These are phyloP conservation scores for Eupithecia pulchellata DNA, from an alignment of 2,888 invertebrate genomes.

Conservation along the genomic window DNA sequence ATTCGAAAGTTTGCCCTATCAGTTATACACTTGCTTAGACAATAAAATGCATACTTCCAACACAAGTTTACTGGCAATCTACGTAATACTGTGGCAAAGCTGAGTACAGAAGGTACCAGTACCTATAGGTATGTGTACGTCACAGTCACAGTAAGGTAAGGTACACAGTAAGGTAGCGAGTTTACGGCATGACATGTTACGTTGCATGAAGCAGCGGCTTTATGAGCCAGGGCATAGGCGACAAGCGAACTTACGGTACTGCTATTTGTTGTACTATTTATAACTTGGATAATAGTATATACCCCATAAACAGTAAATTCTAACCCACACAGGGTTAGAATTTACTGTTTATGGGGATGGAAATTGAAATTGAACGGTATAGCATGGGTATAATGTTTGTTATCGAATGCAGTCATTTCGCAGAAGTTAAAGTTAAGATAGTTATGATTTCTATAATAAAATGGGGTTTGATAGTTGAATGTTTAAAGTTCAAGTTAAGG, in stretches of 20 bases:
- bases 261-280: neutral
- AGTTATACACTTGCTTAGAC: neutral
- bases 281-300: neutral
- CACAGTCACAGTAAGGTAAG: no score
- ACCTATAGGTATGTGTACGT: constrained; percentile 37
- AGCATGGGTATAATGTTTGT: neutral
- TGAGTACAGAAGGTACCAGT: constrained; percentile 12
- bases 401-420: no score
- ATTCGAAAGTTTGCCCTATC: no score
- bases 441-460: neutral
- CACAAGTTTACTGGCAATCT: constrained; percentile 18
- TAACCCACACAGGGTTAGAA: no score
- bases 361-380: constrained; percentile 1
- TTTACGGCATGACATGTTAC: constrained; percentile 37
- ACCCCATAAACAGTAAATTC: no score
- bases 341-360: neutral
- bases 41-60: constrained; percentile 12
- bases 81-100: constrained; percentile 25
- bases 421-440: neutral
- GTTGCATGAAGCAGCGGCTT: constrained; percentile 27
- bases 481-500: neutral
- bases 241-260: constrained; percentile 22
- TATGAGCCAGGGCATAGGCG: constrained; percentile 31
- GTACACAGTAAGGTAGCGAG: constrained; percentile 33
- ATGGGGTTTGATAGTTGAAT: neutral